Conservation (phyloP, 2,113 vertebrate species). For the Cepphus grylle region DNA sequence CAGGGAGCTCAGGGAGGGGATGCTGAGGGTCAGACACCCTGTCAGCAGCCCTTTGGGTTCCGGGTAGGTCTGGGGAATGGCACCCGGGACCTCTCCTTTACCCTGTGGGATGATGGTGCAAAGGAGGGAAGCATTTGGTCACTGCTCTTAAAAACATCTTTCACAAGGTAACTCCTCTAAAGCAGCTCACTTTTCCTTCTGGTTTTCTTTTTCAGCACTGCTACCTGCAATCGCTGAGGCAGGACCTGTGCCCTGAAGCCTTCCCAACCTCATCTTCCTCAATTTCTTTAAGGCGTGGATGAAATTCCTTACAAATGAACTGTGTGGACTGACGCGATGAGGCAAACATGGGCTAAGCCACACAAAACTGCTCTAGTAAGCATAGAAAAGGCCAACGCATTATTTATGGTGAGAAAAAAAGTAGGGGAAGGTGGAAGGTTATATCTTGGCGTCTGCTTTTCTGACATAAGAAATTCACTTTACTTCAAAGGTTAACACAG, state of each 20-base stretch:
- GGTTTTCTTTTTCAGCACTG: not conserved
- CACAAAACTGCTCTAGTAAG: not conserved
- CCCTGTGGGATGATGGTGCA: not conserved
- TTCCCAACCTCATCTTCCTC: constrained; percentile 7
- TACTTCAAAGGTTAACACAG: not conserved
- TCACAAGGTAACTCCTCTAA: not conserved
- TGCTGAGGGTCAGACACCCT: not conserved
- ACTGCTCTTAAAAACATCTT: not conserved
- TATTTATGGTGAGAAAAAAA: not conserved
- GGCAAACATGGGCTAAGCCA: not conserved
- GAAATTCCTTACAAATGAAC: constrained; percentile 26
- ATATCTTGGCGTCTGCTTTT: not conserved
- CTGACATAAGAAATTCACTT: not conserved
- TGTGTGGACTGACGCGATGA: not conserved
- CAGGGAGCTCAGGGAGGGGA: fast-evolving
- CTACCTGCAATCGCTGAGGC: not conserved
- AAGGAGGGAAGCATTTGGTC: not conserved
- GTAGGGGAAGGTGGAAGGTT: not conserved
- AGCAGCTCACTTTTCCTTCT: not conserved
- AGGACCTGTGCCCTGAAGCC: not conserved
- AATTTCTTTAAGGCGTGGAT: constrained; percentile 29
- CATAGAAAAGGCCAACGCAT: not conserved
- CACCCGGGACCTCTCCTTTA: not conserved
- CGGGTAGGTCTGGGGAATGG: not conserved
- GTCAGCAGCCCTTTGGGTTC: not conserved